Evolutionary conservation across 2,113 vertebrate species (phyloP), one percentile per base, ranked within the genome.

Genomic region (Engystomops pustulosus): DNA sequence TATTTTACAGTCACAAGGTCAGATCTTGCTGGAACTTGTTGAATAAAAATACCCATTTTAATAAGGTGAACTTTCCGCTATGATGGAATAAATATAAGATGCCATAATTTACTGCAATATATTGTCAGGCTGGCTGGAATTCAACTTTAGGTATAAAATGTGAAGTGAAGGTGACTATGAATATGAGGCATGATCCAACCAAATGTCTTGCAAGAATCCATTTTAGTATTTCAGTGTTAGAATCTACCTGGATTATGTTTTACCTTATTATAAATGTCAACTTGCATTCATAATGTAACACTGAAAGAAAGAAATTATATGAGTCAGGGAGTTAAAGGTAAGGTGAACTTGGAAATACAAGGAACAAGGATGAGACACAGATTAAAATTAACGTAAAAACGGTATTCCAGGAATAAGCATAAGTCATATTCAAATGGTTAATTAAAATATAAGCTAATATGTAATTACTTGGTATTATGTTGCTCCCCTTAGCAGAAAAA

Each of bases 11-110:
- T 74, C 44, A 17, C 58, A 83, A 83, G 81, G 58, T 83, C 55
- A 83, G 71, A 65, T 34, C 41, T 25, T 18, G 9, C 53, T 65
- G 20, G n/a, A 53, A 69, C 45, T 77, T 84, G 71, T 75, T 77
- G 62, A 78, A 77, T 76, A 68, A 68, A 84, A 84, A 84, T 78
- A 2, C 15, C 27, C 65, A 49, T 7, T 76, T 83, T 55, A 49
- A 44, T 30, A 49, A 44, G 55, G 12, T 68, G 74, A 78, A 38
- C 72, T 77, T 68, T 78, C 27, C 3, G 2, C 36, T 32, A 30
- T 65, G 23, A 65, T 76, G 14, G 53, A 60, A 49, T 38, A 70
- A 7, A 70, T 81, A 49, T 32, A 81, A 70, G 6, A 38, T 62
- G 20, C 25, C 71, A 83, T 38, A 34, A 83, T 77, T 68, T 69